These are phyloP conservation scores for Lysandra bellargus DNA, from an alignment of 2,888 invertebrate genomes.

Conservation along the genomic window DNA sequence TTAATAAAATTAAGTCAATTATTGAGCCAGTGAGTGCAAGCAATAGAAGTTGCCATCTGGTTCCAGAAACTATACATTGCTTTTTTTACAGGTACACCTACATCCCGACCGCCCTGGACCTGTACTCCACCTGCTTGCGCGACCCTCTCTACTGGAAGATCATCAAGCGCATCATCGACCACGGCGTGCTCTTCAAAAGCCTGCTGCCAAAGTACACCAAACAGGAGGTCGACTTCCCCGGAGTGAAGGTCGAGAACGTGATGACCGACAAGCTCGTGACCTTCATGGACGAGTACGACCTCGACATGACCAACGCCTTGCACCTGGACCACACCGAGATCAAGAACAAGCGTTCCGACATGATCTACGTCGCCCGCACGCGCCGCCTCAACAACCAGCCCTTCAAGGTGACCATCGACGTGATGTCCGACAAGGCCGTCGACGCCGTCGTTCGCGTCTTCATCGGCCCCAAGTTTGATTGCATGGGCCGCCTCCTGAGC, in stretches of 20 bases:
- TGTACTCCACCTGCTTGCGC: constrained; percentile 83
- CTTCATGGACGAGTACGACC: constrained; percentile 85
- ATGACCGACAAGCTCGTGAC: constrained; percentile 84
- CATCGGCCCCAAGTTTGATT: constrained; percentile 86
- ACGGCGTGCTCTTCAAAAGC: constrained; percentile 81
- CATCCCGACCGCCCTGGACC: constrained; percentile 82
- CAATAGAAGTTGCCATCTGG: not conserved
- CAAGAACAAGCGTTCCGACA: constrained; percentile 72
- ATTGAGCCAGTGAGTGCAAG: not conserved
- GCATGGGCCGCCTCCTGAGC: constrained; percentile 79
- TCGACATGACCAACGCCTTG: constrained; percentile 83
- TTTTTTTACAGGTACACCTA: constrained; percentile 63
- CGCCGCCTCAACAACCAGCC: constrained; percentile 84
- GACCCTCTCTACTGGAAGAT: constrained; percentile 88
- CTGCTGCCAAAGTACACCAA: constrained; percentile 80
- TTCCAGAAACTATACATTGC: not conserved
- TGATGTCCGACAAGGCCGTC: constrained; percentile 78
- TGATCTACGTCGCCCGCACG: constrained; percentile 78
- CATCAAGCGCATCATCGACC: constrained; percentile 81
- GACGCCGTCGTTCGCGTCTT: constrained; percentile 84
- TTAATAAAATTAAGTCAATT: not conserved
- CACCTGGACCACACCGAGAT: constrained; percentile 73
- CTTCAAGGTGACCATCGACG: constrained; percentile 80
- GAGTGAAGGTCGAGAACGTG: constrained; percentile 82
- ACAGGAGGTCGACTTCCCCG: constrained; percentile 82